Evolutionary conservation across 1,140 invertebrate species (phyloP), one percentile per base, ranked within the genome.

Genomic region (Nautilus pompilius): DNA sequence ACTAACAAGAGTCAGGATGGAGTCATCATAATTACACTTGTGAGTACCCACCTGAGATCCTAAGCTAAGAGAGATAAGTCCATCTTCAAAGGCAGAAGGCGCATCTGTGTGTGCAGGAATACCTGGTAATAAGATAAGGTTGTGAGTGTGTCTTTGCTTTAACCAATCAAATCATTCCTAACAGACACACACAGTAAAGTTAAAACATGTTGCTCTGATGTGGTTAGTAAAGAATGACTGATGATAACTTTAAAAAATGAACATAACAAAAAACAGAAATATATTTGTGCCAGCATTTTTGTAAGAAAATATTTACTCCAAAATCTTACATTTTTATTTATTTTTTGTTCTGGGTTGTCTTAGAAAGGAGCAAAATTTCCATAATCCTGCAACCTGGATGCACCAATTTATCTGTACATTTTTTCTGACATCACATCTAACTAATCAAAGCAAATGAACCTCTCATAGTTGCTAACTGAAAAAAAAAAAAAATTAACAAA

Each of bases 91-190:
- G 3, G 92, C 89, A 81, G 92, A 93, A 76, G 96, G 93, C 0
- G 93, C 96, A 75, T 99, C 96, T n/a, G 96, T 88, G 84, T 99
- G 96, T 1, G 90, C 87, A 58, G 95, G 95, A 73, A 98, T 98
- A 28, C 94, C 93, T 92, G 68, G 22, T 83, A 66, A 58, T 48
- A 36, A 41, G n/a, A n/a, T n/a, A n/a, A n/a, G n/a, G n/a, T n/a
- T n/a, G n/a, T n/a, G n/a, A n/a, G n/a, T n/a, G n/a, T n/a, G n/a
- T n/a, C n/a, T n/a, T n/a, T n/a, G n/a, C n/a, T n/a, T n/a, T n/a
- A n/a, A n/a, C n/a, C n/a, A n/a, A n/a, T n/a, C n/a, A n/a, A n/a
- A n/a, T n/a, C n/a, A n/a, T n/a, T n/a, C n/a, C n/a, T n/a, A n/a
- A n/a, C n/a, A n/a, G n/a, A n/a, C n/a, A n/a, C n/a, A n/a, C n/a